These are phyloP conservation scores for Dryomyza anilis DNA, from an alignment of 2,888 invertebrate genomes.

Conservation along the genomic window DNA sequence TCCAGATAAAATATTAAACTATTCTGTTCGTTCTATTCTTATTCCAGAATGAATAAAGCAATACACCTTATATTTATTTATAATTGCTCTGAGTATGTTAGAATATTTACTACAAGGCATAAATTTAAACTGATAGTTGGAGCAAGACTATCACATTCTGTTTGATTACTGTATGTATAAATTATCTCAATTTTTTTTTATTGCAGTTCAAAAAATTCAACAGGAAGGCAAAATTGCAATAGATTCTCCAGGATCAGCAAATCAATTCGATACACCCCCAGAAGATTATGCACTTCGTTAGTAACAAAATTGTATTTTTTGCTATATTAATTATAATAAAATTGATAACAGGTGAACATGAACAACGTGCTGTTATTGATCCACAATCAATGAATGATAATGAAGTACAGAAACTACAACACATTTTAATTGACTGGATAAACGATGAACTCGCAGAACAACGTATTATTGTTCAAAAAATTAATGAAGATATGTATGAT, in stretches of 20 bases:
- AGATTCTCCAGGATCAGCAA: constrained; percentile 93
- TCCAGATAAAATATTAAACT: too few relatives aligned
- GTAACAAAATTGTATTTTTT: constrained; percentile 35
- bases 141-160: too few relatives aligned
- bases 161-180: too few relatives aligned
- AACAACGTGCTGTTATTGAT: constrained; percentile 95
- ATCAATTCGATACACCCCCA: constrained; percentile 84
- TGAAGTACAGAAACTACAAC: constrained; percentile 81
- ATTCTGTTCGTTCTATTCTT: too few relatives aligned
- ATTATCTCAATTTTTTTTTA: too few relatives aligned
- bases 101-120: too few relatives aligned
- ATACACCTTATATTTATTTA: too few relatives aligned
- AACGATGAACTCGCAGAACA: constrained; percentile 97
- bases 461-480: constrained; percentile 94
- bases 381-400: constrained; percentile 86
- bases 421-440: constrained; percentile 94
- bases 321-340: too few relatives aligned
- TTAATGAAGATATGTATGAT: constrained; percentile 97
- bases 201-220: constrained; percentile 94
- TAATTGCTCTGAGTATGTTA: too few relatives aligned
- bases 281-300: constrained; percentile 90
- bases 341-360: constrained; percentile 83
- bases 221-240: constrained; percentile 96
- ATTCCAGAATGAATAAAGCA: too few relatives aligned
- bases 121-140: too few relatives aligned